Base-by-base conservation (phyloP, 2,888 invertebrate species). In the Erpobdella octoculata region DNA sequence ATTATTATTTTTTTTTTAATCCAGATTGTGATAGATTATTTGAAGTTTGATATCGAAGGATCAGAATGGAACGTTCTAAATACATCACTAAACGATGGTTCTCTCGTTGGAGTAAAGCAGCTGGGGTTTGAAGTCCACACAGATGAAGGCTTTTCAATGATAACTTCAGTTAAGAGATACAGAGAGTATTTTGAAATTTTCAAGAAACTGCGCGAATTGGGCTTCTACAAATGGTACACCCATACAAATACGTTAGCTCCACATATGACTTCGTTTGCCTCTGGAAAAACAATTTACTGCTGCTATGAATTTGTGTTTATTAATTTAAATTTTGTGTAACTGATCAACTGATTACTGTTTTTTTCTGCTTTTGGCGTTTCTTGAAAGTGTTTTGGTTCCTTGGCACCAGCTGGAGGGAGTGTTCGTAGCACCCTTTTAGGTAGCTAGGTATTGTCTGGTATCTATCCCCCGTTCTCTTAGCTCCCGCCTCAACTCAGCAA, bases 11-110 rank as follows among this genome's bases (percentile, higher is more conserved):
- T 12, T 25, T 25, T 53, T 1, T 12, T 2, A 8, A 25, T 53
- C 15, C 72, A 74, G 74, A 66, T 48, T 38, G 46, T 69, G 25
- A 73, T 75, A n/a, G 75, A 75, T 71, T 73, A 65, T 53, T 46
- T 75, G 35, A 75, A 75, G 68, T 68, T 75, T 28, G 75, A 75
- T 72, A 70, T 75, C 12, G 75, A 75, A 71, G 72, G 71, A 41
- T 59, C 65, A 37, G 75, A 75, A 69, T 75, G 75, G 75, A 28
- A 46, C 18, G 36, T 65, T 28, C 67, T 75, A 8, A 21, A 37
- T 37, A 67, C 66, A 31, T 53, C 67, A 15, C 35, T 74, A 12
- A 62, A 70, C 18, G 62, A 71, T 28, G 41, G 58, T 5, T 66
- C 72, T 6, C 69, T 75, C 15, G 65, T 67, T 18, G 71, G 73